These are phyloP conservation scores for Microctenopoma steveboyesi DNA, from an alignment of 2,797 vertebrate species.

Conservation along the genomic window DNA sequence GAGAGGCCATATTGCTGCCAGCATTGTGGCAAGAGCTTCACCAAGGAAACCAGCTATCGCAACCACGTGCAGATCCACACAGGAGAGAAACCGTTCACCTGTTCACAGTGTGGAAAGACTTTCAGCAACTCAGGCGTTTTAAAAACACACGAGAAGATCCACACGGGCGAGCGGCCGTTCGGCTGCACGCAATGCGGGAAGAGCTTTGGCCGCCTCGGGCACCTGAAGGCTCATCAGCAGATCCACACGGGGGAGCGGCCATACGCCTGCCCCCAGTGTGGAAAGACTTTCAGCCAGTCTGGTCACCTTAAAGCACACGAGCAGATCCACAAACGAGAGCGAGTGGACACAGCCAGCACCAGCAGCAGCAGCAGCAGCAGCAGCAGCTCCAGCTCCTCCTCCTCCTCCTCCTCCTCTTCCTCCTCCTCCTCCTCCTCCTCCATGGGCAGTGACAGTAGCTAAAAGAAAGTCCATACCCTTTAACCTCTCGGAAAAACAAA, in stretches of 20 bases:
- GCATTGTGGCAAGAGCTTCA: slow-evolving; percentile 85
- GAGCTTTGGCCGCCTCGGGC: slow-evolving; percentile 85
- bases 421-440: background rate
- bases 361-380: slow-evolving; percentile 65
- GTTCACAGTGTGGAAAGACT: slow-evolving; percentile 82
- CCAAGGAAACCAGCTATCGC: slow-evolving; percentile 82
- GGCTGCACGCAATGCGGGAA: slow-evolving; percentile 86
- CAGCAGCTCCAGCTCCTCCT: background rate
- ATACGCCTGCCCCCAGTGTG: slow-evolving; percentile 78
- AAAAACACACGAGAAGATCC: slow-evolving; percentile 86
- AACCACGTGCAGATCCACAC: slow-evolving; percentile 84
- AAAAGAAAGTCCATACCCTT: slow-evolving; percentile 56
- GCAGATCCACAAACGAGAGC: slow-evolving; percentile 85
- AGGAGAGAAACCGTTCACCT: slow-evolving; percentile 80
- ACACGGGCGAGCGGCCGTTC: slow-evolving; percentile 82
- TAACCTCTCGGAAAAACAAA: slow-evolving; percentile 75
- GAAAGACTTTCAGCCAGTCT: slow-evolving; percentile 85
- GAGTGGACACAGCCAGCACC: slow-evolving; percentile 70
- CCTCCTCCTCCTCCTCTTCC: too few relatives aligned
- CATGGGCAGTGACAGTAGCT: slow-evolving; percentile 78
- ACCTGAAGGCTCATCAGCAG: slow-evolving; percentile 87
- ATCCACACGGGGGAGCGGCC: slow-evolving; percentile 86
- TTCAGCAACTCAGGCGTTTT: slow-evolving; percentile 85
- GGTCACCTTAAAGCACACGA: slow-evolving; percentile 86
- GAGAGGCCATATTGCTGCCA: slow-evolving; percentile 83